These are phyloP conservation scores for Halesus radiatus DNA, from an alignment of 1,140 invertebrate genomes.

Conservation along the genomic window DNA sequence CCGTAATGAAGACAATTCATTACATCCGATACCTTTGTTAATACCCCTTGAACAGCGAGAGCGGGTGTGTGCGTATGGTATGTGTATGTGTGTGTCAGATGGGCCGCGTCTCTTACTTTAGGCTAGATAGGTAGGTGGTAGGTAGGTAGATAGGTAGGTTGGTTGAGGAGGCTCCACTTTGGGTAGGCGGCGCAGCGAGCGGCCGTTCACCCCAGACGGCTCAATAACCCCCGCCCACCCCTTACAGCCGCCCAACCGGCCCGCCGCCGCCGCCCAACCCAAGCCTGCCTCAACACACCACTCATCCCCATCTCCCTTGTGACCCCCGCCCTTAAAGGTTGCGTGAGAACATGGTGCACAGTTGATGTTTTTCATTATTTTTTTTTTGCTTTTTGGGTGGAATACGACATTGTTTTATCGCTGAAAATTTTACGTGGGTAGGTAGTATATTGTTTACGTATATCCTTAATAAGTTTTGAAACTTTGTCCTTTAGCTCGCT, in stretches of 20 bases:
- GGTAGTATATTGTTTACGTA: too few species aligned
- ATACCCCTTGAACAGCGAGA: neutral
- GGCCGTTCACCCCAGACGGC: slow-evolving; percentile 58
- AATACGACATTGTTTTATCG: too few species aligned
- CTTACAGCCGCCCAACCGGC: slow-evolving; percentile 53
- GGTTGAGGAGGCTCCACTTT: slow-evolving; percentile 25
- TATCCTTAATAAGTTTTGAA: too few species aligned
- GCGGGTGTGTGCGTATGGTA: neutral
- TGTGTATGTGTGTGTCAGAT: slow-evolving; percentile 28
- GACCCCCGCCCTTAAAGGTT: slow-evolving; percentile 15
- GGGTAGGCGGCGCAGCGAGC: slow-evolving; percentile 46
- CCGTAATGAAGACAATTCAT: too few species aligned
- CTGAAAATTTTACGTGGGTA: too few species aligned
- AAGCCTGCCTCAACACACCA: slow-evolving; percentile 53
- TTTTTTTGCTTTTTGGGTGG: neutral
- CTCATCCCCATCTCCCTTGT: neutral
- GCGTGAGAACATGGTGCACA: slow-evolving; percentile 20
- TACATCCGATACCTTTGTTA: too few species aligned
- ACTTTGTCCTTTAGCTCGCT: too few species aligned
- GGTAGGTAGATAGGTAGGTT: neutral
- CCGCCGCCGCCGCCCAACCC: slow-evolving; percentile 41
- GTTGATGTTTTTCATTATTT: neutral
- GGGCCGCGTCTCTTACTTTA: slow-evolving; percentile 28
- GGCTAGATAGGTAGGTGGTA: too few species aligned
- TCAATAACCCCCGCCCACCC: slow-evolving; percentile 49